Base-by-base conservation (phyloP, 2,113 vertebrate genomes). In the Pogona vitticeps region DNA sequence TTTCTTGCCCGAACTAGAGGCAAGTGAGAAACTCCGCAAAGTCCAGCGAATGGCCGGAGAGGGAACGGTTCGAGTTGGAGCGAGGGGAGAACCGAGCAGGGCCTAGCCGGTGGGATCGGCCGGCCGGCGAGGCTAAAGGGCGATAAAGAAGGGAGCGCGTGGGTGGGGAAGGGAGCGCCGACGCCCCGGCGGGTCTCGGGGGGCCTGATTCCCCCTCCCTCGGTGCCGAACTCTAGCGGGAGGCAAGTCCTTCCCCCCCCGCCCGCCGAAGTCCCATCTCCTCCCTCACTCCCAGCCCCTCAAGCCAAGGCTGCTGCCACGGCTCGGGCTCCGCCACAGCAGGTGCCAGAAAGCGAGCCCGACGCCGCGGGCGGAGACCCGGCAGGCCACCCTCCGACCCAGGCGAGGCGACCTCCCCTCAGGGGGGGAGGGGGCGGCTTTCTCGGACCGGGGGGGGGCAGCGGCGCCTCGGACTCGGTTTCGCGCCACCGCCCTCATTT, bases 111-210 rank as follows among this genome's bases (percentile, higher is more conserved):
- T n/a, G n/a, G n/a, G n/a, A n/a, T n/a, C n/a, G n/a, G 28, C 3
- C 6, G 26, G 40, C n/a, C 21, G 20, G 36, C 7, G 65, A 21
- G 42, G 6, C 59, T 23, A 70, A n/a, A 75, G 33, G 56, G 67
- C 78, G 63, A 31, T 20, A 36, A 76, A 76, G 80, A 28, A 87
- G 68, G 72, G 77, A 91, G 85, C 80, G 88, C 84, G 85, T 76
- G 92, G 92, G 90, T 91, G 90, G 88, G 91, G 13, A 59, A 28
- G 5, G 15, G 78, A 9, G 59, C 68, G 46, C 65, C n/a, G n/a
- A n/a, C n/a, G n/a, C n/a, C n/a, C n/a, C n/a, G n/a, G n/a, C n/a
- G n/a, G n/a, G 76, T 9, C 26, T 36, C 18, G 6, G 58, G 23
- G 17, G 72, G n/a, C 59, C 82, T 31, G 36, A 31, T 46, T 63